phyloP scores from a whole-genome alignment of 2,113 vertebrate species.

The Paratilapia polleni region DNA sequence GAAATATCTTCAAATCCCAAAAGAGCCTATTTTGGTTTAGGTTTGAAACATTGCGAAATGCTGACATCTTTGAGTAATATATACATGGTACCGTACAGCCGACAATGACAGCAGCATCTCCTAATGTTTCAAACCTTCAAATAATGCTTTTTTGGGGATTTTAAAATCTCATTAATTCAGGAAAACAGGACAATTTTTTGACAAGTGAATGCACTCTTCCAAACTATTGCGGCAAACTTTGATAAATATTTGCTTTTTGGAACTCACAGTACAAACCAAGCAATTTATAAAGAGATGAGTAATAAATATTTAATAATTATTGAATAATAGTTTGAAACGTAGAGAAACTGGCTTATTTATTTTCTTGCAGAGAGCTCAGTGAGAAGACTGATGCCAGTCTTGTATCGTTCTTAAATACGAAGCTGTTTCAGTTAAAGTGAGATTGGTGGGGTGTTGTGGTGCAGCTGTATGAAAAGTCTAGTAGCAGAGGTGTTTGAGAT shows the following conservation, averaged over 20 bases:
- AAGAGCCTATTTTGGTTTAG: no score
- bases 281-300: not conserved
- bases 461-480: not conserved
- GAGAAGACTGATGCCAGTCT: not conserved
- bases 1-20: no score
- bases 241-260: no score
- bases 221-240: not conserved
- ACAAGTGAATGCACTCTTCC: not conserved
- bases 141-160: no score
- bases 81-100: no score
- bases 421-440: not conserved
- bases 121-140: no score
- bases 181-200: no score
- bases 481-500: not conserved
- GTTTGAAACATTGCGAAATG: no score
- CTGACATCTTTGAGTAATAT: rapidly evolving
- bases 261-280: not conserved
- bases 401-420: rapidly evolving
- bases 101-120: not conserved
- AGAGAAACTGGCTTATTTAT: not conserved
- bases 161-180: no score
- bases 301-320: not conserved
- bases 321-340: rapidly evolving
- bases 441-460: rapidly evolving
- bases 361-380: not conserved